Percentiles rank a stretch among this genome's conserved stretches.
phyloP scores from a whole-genome alignment of 2,888 invertebrate species.

The Thysanoteuthis rhombus region DNA sequence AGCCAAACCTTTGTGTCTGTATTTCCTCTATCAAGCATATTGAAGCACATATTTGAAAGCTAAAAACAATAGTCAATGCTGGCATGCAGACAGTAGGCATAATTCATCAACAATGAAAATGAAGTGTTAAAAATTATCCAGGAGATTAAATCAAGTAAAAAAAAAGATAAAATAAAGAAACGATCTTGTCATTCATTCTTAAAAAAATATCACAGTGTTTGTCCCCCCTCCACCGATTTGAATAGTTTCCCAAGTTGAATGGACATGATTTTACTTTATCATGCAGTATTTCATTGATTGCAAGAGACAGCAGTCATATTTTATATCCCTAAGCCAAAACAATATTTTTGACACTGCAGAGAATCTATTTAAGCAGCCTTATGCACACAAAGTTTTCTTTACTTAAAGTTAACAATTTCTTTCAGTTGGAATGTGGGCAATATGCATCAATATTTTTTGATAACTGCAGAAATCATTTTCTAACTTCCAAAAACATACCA shows the following conservation, averaged over 20 bases:
- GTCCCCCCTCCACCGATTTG: too few species aligned
- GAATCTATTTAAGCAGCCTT: neutral
- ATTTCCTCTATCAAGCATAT: too few species aligned
- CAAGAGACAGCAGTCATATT: neutral
- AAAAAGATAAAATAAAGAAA: too few species aligned
- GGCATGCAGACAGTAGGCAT: too few species aligned
- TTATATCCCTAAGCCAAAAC: neutral
- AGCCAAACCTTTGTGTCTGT: too few species aligned
- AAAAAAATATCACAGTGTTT: too few species aligned
- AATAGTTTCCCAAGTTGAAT: neutral
- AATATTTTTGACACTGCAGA: neutral
- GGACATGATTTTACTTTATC: neutral
- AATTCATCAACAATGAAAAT: too few species aligned
- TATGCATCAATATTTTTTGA: neutral
- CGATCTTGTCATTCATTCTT: too few species aligned
- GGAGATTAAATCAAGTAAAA: too few species aligned
- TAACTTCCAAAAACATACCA: neutral
- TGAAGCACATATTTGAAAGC: too few species aligned
- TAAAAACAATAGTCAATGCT: too few species aligned
- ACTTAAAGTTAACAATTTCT: neutral
- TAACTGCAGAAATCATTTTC: neutral
- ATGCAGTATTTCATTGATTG: neutral
- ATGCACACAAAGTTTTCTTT: neutral
- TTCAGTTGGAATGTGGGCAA: neutral
- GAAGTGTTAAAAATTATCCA: too few species aligned